Conservation (phyloP, 1,140 invertebrate species). For the Drosophila takahashii region DNA sequence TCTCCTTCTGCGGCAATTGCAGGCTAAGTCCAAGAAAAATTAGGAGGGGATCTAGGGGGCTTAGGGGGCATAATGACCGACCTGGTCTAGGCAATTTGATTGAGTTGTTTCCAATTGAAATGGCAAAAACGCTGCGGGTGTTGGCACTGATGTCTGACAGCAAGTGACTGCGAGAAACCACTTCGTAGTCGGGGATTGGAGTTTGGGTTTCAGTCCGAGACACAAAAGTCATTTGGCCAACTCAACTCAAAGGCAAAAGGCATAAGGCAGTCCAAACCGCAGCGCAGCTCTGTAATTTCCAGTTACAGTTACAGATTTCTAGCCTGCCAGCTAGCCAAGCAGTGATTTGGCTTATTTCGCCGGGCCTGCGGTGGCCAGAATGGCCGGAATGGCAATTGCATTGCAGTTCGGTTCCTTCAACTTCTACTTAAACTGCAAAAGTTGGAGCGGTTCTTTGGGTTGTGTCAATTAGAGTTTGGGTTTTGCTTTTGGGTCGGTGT, state of each 20-base stretch:
- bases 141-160: conserved; percentile 74
- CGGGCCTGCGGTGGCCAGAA: conserved; percentile 54
- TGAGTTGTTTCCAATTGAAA: conserved; percentile 82
- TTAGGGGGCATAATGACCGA: conserved; percentile 63
- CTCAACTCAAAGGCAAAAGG: conserved; percentile 15
- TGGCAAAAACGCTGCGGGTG: conserved; percentile 76
- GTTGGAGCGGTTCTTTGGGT: conserved; percentile 24
- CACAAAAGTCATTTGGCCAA: conserved; percentile 75
- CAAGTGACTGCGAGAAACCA: conserved; percentile 30
- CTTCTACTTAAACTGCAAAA: conserved; percentile 34
- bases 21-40: conserved; percentile 24
- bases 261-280: conserved; percentile 48
- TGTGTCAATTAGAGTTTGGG: conserved; percentile 72
- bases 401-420: conserved; percentile 41
- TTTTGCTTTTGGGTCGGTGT: background rate
- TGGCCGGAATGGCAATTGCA: conserved; percentile 52
- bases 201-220: background rate
- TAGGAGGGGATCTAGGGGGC: background rate
- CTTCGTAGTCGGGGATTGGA: conserved; percentile 8
- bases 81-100: conserved; percentile 72
- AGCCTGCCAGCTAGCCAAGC: conserved; percentile 52
- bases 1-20: conserved; percentile 43
- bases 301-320: conserved; percentile 78
- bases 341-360: conserved; percentile 75
- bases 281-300: conserved; percentile 71